Conservation (phyloP, 2,113 vertebrate species). For the Melanotaenia duboulayi region DNA sequence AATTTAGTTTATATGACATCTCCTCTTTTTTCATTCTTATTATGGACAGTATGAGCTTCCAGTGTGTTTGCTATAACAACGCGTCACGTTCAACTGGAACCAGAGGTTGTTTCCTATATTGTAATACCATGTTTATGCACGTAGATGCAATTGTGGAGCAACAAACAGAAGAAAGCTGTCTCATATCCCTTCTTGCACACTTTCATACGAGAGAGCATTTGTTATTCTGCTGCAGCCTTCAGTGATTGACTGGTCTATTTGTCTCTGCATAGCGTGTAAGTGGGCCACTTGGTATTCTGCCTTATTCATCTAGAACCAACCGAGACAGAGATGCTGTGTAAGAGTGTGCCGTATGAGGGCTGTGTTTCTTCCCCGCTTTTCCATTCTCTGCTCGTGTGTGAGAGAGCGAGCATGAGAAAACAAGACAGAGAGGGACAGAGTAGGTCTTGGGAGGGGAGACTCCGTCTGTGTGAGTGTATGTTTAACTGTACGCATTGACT, state of each 20-base stretch:
- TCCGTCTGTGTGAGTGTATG: conserved; percentile 34
- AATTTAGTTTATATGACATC: background rate
- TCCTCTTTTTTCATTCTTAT: background rate
- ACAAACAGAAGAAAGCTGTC: conserved; percentile 36
- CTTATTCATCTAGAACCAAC: conserved; percentile 76
- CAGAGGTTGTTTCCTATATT: conserved; percentile 17
- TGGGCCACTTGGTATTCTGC: conserved; percentile 80
- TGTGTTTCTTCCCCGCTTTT: conserved; percentile 60
- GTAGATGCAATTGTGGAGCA: conserved; percentile 32
- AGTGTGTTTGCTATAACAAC: background rate
- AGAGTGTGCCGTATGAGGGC: conserved; percentile 50
- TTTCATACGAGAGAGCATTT: conserved; percentile 54
- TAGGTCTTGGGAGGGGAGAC: conserved; percentile 24
- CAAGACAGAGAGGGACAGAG: conserved; percentile 14
- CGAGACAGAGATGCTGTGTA: conserved; percentile 74
- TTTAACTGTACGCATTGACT: conserved; percentile 34
- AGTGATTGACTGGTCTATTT: conserved; percentile 82
- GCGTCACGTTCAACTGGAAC: conserved; percentile 1
- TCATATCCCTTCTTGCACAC: conserved; percentile 3
- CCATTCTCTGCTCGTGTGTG: conserved; percentile 28
- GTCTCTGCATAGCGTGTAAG: conserved; percentile 75
- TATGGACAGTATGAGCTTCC: conserved; percentile 13
- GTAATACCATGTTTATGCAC: conserved; percentile 27
- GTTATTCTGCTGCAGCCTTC: conserved; percentile 70
- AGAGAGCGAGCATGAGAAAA: conserved; percentile 27